Evolutionary conservation across 2,797 vertebrate genomes (phyloP).

Genomic region (Prionace glauca): DNA sequence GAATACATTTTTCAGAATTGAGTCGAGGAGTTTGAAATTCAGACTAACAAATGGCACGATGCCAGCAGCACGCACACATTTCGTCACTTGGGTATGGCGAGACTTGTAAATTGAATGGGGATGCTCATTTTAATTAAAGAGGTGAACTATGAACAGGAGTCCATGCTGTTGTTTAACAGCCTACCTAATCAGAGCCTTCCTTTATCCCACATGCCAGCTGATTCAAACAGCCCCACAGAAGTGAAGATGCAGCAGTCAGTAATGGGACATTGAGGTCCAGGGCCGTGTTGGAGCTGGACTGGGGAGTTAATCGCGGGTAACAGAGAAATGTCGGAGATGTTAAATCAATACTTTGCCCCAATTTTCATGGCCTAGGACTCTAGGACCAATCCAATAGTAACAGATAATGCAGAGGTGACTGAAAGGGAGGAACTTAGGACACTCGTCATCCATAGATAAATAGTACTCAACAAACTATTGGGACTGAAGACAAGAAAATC

Average conservation of each 20-base stretch:
- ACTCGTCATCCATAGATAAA: no score
- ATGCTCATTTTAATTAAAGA: background rate
- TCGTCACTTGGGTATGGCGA: background rate
- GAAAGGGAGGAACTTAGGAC: no score
- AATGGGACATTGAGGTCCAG: background rate
- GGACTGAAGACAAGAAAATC: no score
- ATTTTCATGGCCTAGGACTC: no score
- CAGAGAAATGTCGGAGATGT: no score
- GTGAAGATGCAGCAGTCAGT: background rate
- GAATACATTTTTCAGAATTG: background rate
- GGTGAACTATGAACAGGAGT: background rate
- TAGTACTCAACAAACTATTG: no score
- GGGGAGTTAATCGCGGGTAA: no score
- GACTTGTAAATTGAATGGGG: background rate
- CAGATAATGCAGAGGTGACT: no score
- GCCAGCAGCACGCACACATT: background rate
- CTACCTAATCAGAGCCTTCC: background rate
- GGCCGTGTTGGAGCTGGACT: background rate
- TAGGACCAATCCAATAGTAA: no score
- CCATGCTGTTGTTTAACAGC: background rate
- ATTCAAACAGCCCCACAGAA: background rate
- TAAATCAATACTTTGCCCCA: no score
- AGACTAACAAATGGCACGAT: background rate
- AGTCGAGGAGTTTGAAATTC: background rate
- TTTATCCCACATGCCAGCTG: background rate